Base-by-base conservation (phyloP, 2,888 invertebrate genomes). In the Erebia palarica region DNA sequence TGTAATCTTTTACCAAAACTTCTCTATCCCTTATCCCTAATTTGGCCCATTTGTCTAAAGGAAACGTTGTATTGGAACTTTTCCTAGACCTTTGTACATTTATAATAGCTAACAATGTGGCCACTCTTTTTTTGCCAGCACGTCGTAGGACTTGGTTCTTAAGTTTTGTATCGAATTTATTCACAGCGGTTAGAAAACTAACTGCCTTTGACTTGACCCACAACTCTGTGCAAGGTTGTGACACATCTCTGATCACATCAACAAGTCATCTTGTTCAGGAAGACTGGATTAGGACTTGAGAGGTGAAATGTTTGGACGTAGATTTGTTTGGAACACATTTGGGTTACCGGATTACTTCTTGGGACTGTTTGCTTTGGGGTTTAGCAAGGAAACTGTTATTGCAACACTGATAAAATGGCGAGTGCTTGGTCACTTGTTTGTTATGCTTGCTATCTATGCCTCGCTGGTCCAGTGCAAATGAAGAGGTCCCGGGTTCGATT, bases 261-360 rank as follows among this genome's bases (percentile, higher is more conserved):
- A 74, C 76, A 79, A 82, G 81, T 80, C 86, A 85, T 84, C 83
- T 77, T 74, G 80, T 79, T 77, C 86, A 88, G 90, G 89, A 90
- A 89, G 86, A 83, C 77, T 76, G 85, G 88, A 86, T 89, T 86
- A 86, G 49, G 27, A 70, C 69, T 89, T 86, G 85, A 55, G 11
- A 70, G 69, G 70, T 73, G 70, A 72, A 79, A 79, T 79, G 78
- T 78, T 78, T 73, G 73, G 76, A 78, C 76, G 77, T 78, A 76
- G 65, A 75, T 73, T 55, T 79, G 76, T 74, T 73, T 76, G 53
- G 67, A 75, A 64, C 70, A 75, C 67, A 74, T 68, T 72, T 72
- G 60, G 73, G 74, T 72, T 74, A 57, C 5, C 49, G 66, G 58
- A 59, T 67, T 67, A 64, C 18, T 53, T 21, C 16, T 66, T 64